Percentiles rank a stretch among this genome's conserved stretches.
These are phyloP conservation scores for Glomeris marginata DNA, from an alignment of 2,888 invertebrate genomes.

Conservation along the genomic window DNA sequence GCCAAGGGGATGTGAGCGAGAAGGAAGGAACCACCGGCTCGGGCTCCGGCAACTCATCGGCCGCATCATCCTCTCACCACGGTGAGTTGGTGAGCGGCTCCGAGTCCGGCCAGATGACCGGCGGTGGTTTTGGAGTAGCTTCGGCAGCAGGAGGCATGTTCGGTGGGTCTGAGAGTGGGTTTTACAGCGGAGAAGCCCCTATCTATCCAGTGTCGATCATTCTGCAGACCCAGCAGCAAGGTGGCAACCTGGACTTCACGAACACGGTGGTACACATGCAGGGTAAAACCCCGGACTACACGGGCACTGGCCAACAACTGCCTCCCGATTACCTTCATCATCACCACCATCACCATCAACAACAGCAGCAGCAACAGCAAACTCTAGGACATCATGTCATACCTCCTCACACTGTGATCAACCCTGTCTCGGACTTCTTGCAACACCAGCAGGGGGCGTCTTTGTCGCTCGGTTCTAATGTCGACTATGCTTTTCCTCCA, in stretches of 20 bases:
- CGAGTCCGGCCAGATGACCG: no score
- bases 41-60: constrained; percentile 26
- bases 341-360: constrained; percentile 10
- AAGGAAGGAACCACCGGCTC: constrained; percentile 5
- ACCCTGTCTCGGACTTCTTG: no score
- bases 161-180: not conserved
- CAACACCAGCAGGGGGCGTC: no score
- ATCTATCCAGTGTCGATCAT: constrained; percentile 11
- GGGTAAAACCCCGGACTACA: constrained; percentile 32
- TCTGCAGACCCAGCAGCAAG: constrained; percentile 10
- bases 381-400: not conserved
- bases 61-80: constrained; percentile 28
- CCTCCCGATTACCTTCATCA: no score
- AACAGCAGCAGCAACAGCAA: constrained; percentile 15
- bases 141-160: not conserved
- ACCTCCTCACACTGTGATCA: no score
- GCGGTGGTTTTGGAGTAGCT: not conserved
- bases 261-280: constrained; percentile 18
- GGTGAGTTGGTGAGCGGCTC: constrained; percentile 12
- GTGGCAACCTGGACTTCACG: constrained; percentile 11
- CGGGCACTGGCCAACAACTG: not conserved
- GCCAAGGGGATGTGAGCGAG: constrained; percentile 9
- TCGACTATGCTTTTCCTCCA: no score
- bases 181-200: not conserved
- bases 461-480: no score